Evolutionary conservation across 2,797 vertebrate genomes (phyloP).

Genomic region (Bradypodion pumilum): DNA sequence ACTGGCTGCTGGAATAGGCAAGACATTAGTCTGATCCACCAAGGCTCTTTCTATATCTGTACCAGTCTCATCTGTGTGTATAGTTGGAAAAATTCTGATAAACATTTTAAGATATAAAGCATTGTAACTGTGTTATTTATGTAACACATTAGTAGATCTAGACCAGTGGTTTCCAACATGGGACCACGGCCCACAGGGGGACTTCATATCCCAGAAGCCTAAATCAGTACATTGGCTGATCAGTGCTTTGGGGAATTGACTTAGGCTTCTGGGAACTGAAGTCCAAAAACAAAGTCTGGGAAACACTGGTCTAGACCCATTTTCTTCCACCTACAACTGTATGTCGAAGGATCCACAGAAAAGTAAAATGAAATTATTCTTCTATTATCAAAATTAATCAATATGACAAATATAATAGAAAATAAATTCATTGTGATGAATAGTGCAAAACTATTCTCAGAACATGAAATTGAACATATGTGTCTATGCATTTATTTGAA

Average conservation of each 20-base stretch:
- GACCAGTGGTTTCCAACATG: too few species aligned
- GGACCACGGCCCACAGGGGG: too few species aligned
- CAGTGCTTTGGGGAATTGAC: too few species aligned
- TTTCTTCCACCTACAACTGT: fast-evolving
- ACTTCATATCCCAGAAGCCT: too few species aligned
- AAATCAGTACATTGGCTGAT: too few species aligned
- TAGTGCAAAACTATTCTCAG: not conserved
- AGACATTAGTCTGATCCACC: not conserved
- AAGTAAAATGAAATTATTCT: not conserved
- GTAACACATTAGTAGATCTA: fast-evolving
- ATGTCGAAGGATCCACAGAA: not conserved
- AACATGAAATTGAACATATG: not conserved
- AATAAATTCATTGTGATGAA: not conserved
- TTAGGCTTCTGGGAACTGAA: too few species aligned
- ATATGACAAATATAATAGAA: not conserved
- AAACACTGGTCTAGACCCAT: too few species aligned
- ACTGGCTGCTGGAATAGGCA: not conserved
- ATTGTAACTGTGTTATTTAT: fast-evolving
- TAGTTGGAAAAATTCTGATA: not conserved
- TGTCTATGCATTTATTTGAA: too few species aligned
- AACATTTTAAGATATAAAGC: not conserved
- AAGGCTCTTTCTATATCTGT: not conserved
- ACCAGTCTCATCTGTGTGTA: not conserved
- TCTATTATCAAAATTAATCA: not conserved
- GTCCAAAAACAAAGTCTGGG: too few species aligned